A percentile compares a stretch with the other conserved stretches of the same genome.
Evolutionary conservation across 2,888 invertebrate species (phyloP).

Genomic region (Tetramorium bicarinatum): DNA sequence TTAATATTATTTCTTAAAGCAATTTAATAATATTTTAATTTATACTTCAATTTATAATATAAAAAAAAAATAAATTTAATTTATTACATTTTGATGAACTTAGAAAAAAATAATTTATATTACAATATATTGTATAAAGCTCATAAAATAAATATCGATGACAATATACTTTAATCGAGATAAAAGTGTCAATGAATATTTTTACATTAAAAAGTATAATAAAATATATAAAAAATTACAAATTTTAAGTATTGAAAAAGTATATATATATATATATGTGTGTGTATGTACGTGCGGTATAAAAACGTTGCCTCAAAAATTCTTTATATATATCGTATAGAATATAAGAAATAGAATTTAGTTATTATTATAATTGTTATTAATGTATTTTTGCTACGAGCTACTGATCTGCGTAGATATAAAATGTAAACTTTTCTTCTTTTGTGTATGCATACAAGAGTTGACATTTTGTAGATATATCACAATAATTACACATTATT

Average conservation of each 20-base stretch:
- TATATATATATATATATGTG: not conserved
- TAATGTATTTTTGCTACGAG: not conserved
- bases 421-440: not conserved
- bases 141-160: not conserved
- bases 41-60: not conserved
- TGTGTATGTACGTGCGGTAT: too few species aligned
- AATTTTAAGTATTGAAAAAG: not conserved
- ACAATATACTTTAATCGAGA: not conserved
- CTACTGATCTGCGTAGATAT: not conserved
- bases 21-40: not conserved
- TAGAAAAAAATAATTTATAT: not conserved
- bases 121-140: not conserved
- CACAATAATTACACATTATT: constrained; percentile 39
- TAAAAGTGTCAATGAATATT: not conserved
- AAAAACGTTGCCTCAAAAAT: not conserved
- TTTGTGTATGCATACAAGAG: not conserved
- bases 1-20: not conserved
- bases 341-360: not conserved
- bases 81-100: not conserved
- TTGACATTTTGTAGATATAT: constrained; percentile 6
- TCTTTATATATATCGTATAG: not conserved
- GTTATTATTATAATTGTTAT: not conserved
- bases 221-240: not conserved
- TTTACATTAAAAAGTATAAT: not conserved
- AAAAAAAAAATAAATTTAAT: not conserved